Conservation (phyloP, 2,797 vertebrate species). For the Sarcoramphus papa region DNA sequence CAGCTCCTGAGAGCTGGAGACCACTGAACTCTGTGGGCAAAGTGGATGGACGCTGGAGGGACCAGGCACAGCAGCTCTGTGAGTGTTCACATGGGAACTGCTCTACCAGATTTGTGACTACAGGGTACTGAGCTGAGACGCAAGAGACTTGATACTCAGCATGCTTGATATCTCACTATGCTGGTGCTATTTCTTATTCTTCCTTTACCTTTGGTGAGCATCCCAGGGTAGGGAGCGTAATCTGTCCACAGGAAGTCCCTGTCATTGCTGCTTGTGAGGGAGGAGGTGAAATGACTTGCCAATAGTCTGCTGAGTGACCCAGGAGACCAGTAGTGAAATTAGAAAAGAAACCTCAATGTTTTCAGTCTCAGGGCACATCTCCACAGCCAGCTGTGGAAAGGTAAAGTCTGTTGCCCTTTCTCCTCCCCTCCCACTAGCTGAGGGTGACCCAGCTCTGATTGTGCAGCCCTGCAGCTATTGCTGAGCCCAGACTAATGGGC, state of each 20-base stretch:
- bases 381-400: neutral
- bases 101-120: neutral
- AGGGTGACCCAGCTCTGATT: neutral
- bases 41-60: neutral
- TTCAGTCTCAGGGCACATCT: neutral
- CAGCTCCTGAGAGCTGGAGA: neutral
- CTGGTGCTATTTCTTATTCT: neutral
- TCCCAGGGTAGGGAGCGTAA: accelerated
- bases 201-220: neutral
- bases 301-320: neutral
- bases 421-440: neutral
- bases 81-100: neutral
- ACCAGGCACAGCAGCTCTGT: neutral
- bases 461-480: neutral
- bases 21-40: neutral
- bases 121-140: neutral
- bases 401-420: neutral
- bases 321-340: neutral
- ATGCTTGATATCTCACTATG: neutral
- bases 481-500: neutral
- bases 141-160: neutral
- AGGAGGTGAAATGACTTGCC: neutral
- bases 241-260: neutral
- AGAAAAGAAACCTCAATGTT: neutral
- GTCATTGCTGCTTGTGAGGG: neutral